Percentiles rank a stretch among this genome's conserved stretches.
Conservation (phyloP, 1,140 invertebrate species). For the Drosophila lacteicornis region DNA sequence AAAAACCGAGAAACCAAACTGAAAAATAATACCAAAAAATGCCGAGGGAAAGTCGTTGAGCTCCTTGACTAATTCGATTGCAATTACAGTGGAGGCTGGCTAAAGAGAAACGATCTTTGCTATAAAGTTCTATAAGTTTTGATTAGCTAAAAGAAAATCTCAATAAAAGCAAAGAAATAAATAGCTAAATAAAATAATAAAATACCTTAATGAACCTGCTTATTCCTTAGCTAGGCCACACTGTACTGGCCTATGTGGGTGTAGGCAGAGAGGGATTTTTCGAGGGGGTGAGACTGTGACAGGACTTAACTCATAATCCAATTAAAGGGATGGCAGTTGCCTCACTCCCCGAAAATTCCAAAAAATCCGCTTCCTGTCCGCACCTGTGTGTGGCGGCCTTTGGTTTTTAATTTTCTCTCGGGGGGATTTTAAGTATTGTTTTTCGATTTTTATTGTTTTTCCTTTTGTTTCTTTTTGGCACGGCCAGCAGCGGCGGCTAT, state of each 20-base stretch:
- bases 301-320: slow-evolving; percentile 78
- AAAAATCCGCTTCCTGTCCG: slow-evolving; percentile 62
- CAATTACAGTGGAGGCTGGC: slow-evolving; percentile 48
- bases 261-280: slow-evolving; percentile 14
- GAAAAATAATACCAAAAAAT: slow-evolving; percentile 24
- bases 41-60: slow-evolving; percentile 60
- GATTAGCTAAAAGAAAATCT: too few relatives aligned
- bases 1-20: slow-evolving; percentile 24
- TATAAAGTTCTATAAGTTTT: too few relatives aligned
- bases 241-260: slow-evolving; percentile 8
- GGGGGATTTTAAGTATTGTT: slow-evolving; percentile 29
- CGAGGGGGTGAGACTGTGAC: slow-evolving; percentile 53
- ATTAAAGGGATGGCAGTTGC: slow-evolving; percentile 72
- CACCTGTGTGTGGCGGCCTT: slow-evolving; percentile 64
- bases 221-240: neutral
- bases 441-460: slow-evolving; percentile 29
- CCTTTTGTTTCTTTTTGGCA: slow-evolving; percentile 47
- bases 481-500: slow-evolving; percentile 49
- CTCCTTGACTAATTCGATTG: slow-evolving; percentile 83
- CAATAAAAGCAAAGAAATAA: too few relatives aligned
- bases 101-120: neutral
- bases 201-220: neutral
- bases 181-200: too few relatives aligned
- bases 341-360: slow-evolving; percentile 6
- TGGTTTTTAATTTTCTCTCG: slow-evolving; percentile 39